phyloP scores from a whole-genome alignment of 2,797 vertebrate genomes.

The Hippoglossus hippoglossus region DNA sequence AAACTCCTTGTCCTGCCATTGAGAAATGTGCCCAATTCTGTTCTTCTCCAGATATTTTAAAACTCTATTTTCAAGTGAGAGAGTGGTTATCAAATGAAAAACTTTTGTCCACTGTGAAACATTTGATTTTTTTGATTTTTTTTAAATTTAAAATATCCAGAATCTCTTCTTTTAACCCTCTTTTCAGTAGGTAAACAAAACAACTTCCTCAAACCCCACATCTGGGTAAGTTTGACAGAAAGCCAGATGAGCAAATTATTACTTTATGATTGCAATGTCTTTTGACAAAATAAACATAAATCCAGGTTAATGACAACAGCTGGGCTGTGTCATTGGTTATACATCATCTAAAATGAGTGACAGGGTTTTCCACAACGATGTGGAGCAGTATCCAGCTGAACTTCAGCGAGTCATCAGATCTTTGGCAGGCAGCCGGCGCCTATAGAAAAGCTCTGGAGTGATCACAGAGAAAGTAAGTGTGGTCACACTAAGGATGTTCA shows the following conservation, averaged over 20 bases:
- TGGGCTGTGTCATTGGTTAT: background rate
- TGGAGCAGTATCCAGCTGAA: background rate
- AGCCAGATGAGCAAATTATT: background rate
- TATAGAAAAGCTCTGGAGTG: background rate
- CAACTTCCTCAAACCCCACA: background rate
- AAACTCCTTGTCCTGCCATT: conserved; percentile 2
- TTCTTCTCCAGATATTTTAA: background rate
- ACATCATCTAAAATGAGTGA: background rate
- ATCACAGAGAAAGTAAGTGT: background rate
- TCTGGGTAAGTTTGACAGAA: background rate
- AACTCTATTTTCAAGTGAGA: too few relatives aligned
- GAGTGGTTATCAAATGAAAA: background rate
- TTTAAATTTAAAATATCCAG: too few relatives aligned
- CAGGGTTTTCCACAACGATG: background rate
- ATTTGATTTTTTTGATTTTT: too few relatives aligned
- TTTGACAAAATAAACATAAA: background rate
- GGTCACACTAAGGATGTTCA: background rate
- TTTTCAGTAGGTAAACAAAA: background rate
- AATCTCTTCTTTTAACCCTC: background rate
- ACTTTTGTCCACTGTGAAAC: background rate
- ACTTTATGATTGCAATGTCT: background rate
- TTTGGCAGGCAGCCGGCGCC: background rate
- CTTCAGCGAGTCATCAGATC: background rate
- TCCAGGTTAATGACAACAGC: background rate
- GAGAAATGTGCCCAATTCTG: background rate